Percentiles rank a stretch among this genome's conserved stretches.
phyloP scores from a whole-genome alignment of 2,113 vertebrate genomes.

The Caranx melampygus region DNA sequence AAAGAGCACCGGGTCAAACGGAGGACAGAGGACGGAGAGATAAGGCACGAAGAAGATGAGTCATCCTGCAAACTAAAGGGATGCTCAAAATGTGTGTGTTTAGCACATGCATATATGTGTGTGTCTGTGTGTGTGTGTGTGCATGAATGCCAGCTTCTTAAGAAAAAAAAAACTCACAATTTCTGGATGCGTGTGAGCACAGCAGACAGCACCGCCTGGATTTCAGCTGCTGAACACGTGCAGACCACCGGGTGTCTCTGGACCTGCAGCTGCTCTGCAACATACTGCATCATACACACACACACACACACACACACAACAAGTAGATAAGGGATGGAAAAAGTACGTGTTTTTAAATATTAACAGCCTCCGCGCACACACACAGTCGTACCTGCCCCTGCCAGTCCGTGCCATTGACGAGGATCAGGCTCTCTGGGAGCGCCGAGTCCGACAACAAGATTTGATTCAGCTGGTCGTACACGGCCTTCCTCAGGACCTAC shows the following conservation, averaged over 20 bases:
- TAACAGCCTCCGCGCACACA: slow-evolving; percentile 4
- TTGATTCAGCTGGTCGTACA: slow-evolving; percentile 92
- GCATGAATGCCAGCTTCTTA: background rate
- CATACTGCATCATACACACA: slow-evolving; percentile 81
- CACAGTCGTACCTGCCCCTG: slow-evolving; percentile 73
- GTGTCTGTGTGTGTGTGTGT: slow-evolving; percentile 6
- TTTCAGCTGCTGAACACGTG: slow-evolving; percentile 89
- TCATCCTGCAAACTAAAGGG: slow-evolving; percentile 28
- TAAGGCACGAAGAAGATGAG: slow-evolving; percentile 8
- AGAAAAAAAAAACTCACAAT: slow-evolving; percentile 84
- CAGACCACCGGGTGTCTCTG: slow-evolving; percentile 91
- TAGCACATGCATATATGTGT: background rate
- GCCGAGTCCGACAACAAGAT: slow-evolving; percentile 87
- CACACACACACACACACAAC: background rate
- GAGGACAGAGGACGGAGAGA: background rate
- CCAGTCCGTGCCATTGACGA: slow-evolving; percentile 77
- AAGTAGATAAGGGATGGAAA: background rate
- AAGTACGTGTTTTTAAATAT: background rate
- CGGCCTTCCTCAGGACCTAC: slow-evolving; percentile 87
- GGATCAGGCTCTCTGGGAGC: slow-evolving; percentile 89
- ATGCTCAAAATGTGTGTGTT: background rate
- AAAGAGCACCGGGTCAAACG: background rate
- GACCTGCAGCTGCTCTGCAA: slow-evolving; percentile 88
- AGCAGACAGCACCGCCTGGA: slow-evolving; percentile 89
- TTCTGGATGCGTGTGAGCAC: slow-evolving; percentile 93